Evolutionary conservation across 1,140 invertebrate genomes (phyloP), one percentile per base, ranked within the genome.

Genomic region (Halyomorpha halys): DNA sequence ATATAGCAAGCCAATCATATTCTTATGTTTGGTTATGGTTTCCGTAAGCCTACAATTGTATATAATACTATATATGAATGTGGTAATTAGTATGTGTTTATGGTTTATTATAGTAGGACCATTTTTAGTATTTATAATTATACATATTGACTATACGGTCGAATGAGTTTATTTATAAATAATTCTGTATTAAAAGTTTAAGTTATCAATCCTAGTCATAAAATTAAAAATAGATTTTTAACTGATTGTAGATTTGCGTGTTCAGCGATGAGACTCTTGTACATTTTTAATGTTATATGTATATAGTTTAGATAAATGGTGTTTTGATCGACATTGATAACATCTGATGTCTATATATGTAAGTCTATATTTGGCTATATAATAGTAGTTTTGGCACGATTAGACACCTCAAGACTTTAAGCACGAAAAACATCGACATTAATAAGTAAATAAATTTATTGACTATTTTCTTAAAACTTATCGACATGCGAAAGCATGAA

Each of bases 31-130:
- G 62, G 47, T 63, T 63, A 63, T 63, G 62, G 62, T 63, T 63
- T 63, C 62, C 62, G 25, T 63, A 63, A 63, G 62, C 62, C 62
- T 63, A 63, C 62, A 63, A 63, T 34, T 63, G 62, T 63, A 63
- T 49, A 63, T 63, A 63, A 49, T 51, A 27, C 16, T 34, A 44
- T 27, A 44, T 47, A 62, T 62, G 59, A 60, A 39, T 23, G 15
- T 56, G 53, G 53, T 56, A 56, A 56, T 25, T 60, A 39, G 21
- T 60, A 60, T 60, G 59, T 60, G 59, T 60, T 60, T 60, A 60
- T 60, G 59, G 30, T 60, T 60, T 60, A 44, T 19, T 60, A 30
- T n/a, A 5, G 30, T 44, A 60, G 30, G 19, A 60, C 59, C 30
- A 60, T 60, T 60, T 18, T 60, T 44, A 60, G 39, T 39, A 34